Evolutionary conservation across 1,140 invertebrate species (phyloP), one percentile per base, ranked within the genome.

Genomic region (Drosophila lowei): DNA sequence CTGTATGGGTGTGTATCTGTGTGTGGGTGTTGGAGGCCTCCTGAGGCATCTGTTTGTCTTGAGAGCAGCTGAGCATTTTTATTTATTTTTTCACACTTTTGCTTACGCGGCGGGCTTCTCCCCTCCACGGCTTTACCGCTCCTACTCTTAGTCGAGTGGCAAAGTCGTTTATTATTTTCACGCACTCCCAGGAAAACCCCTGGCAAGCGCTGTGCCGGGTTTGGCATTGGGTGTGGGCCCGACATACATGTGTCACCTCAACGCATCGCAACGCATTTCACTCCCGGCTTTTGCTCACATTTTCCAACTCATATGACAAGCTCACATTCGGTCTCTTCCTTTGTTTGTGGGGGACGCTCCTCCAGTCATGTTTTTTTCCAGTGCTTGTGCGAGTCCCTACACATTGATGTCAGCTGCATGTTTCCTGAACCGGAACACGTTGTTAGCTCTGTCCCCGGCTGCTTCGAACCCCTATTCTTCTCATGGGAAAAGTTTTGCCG

Each of bases 121-220:
- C 41, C 6, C 6, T 15, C 15, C 25, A 41, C 34, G n/a, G n/a
- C n/a, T n/a, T n/a, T n/a, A n/a, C n/a, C n/a, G n/a, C n/a, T n/a
- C n/a, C n/a, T 46, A 41, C 44, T 38, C 79, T 42, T 59, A 53
- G 75, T 48, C 63, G 65, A 78, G 83, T 83, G 79, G 56, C 71
- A 88, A 88, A 88, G 83, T 79, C 83, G 83, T 88, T 88, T 88
- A 77, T 88, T 88, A 88, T 88, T 88, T 88, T 88, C 75, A 83
- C 83, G 77, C 75, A 84, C 48, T 13, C 49, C 23, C 30, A 6
- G 28, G n/a, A 50, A 25, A 18, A 61, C 21, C 56, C 62, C 61
- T 7, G 53, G 47, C 30, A 66, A 34, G 28, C 34, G 9, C 11
- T 13, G 13, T 21, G 11, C 11, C 34, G 18, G 57, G 57, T 23